Percentiles rank a stretch among this genome's conserved stretches.
Evolutionary conservation across 2,888 invertebrate species (phyloP).

Genomic region (Ophion costatus): DNA sequence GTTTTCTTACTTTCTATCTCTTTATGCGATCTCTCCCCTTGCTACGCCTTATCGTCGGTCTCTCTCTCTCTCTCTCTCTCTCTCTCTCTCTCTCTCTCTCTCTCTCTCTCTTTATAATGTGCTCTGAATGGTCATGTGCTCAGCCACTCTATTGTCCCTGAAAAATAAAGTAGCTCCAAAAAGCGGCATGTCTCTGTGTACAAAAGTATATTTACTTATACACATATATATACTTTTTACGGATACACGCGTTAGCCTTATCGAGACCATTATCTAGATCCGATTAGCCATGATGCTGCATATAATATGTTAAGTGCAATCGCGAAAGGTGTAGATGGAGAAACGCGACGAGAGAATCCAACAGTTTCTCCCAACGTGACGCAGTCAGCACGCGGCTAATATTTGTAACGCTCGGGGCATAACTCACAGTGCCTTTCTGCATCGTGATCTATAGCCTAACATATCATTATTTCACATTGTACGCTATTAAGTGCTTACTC

Average conservation of each 20-base stretch:
- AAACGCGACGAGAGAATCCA: slow-evolving; percentile 38
- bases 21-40: background rate
- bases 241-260: slow-evolving; percentile 32
- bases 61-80: background rate
- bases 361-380: slow-evolving; percentile 32
- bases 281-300: slow-evolving; percentile 38
- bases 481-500: slow-evolving; percentile 18
- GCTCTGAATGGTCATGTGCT: too few relatives aligned
- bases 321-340: background rate
- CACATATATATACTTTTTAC: background rate
- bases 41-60: background rate
- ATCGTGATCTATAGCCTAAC: slow-evolving; percentile 31
- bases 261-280: slow-evolving; percentile 57
- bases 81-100: too few relatives aligned
- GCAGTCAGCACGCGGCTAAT: slow-evolving; percentile 42
- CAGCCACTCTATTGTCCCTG: background rate
- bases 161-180: background rate
- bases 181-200: background rate
- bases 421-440: slow-evolving; percentile 33
- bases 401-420: slow-evolving; percentile 43
- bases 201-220: background rate
- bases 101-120: background rate
- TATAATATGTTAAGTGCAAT: slow-evolving; percentile 40
- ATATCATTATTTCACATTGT: slow-evolving; percentile 7
- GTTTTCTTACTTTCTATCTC: background rate